Evolutionary conservation across 2,888 invertebrate genomes (phyloP).

Genomic region (Platycheirus albimanus): DNA sequence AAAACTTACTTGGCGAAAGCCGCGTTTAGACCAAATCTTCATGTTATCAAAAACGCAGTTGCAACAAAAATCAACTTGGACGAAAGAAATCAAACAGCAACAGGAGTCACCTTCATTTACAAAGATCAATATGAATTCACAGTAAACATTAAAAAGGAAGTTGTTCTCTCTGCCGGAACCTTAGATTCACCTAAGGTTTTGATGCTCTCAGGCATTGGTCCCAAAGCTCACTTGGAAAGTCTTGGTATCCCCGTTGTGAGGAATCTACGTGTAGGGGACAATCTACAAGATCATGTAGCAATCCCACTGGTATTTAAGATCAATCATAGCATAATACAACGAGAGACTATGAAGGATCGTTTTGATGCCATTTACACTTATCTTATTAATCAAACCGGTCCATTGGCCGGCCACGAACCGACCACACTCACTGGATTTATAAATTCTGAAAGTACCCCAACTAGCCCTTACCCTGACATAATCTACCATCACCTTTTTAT

Average conservation of each 20-base stretch:
- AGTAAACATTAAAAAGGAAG: slow-evolving; percentile 77
- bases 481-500: slow-evolving; percentile 83
- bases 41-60: slow-evolving; percentile 84
- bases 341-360: slow-evolving; percentile 76
- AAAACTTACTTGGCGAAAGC: slow-evolving; percentile 86
- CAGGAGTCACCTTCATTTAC: slow-evolving; percentile 83
- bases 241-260: slow-evolving; percentile 76
- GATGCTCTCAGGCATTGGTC: slow-evolving; percentile 81
- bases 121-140: slow-evolving; percentile 79
- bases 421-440: slow-evolving; percentile 84
- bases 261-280: slow-evolving; percentile 85
- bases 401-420: slow-evolving; percentile 81
- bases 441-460: slow-evolving; percentile 83
- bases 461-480: slow-evolving; percentile 85
- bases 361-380: slow-evolving; percentile 82
- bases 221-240: slow-evolving; percentile 75
- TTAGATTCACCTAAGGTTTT: slow-evolving; percentile 80
- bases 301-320: slow-evolving; percentile 82
- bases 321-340: slow-evolving; percentile 77
- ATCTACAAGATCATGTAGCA: slow-evolving; percentile 91
- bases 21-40: slow-evolving; percentile 84
- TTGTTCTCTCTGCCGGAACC: slow-evolving; percentile 80
- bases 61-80: slow-evolving; percentile 85
- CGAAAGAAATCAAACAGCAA: slow-evolving; percentile 81
- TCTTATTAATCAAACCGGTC: slow-evolving; percentile 83